Evolutionary conservation across 2,888 invertebrate genomes (phyloP), one percentile per base, ranked within the genome.

Genomic region (Neelides folsomi): DNA sequence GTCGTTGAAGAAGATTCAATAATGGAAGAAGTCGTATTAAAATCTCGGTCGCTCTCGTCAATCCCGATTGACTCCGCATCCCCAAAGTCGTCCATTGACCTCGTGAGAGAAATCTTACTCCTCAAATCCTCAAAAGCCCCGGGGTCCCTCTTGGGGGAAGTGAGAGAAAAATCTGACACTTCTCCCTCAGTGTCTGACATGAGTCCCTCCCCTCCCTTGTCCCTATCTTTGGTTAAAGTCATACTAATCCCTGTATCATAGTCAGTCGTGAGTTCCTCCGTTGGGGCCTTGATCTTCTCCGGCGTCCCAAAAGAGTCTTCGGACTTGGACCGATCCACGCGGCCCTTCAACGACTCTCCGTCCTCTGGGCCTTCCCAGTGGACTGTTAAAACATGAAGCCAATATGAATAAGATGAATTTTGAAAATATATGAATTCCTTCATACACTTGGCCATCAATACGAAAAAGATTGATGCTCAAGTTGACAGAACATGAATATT

Each of bases 291-390:
- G 49, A 53, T 55, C 48, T 58, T 62, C 53, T 59, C 59, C 52
- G 58, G 57, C 39, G 56, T 58, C 50, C 59, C 62, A 48, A 58
- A 53, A 42, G 60, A 60, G 52, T 62, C 62, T 54, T 58, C 59
- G 47, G 59, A 62, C 53, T 58, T 62, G 41, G 59, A 62, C 35
- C 59, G 59, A 51, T 60, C 62, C 15, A 15, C 13, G n/a, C 5
- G 38, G 13, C 15, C 13, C 38, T 38, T 52, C 27, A 27, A 27
- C 27, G 27, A 27, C 54, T 58, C 58, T 48, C 54, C 55, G 58
- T 59, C 60, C 59, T 55, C 60, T 59, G 58, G 60, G 57, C 60
- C 62, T 56, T 62, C 62, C 62, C 62, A 63, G 60, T 58, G 62
- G 62, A 63, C 62, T 63, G 62, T 60, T 51, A 60, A 27, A 27